Conservation (phyloP, 2,888 invertebrate genomes). For the Trissolcus japonicus region DNA sequence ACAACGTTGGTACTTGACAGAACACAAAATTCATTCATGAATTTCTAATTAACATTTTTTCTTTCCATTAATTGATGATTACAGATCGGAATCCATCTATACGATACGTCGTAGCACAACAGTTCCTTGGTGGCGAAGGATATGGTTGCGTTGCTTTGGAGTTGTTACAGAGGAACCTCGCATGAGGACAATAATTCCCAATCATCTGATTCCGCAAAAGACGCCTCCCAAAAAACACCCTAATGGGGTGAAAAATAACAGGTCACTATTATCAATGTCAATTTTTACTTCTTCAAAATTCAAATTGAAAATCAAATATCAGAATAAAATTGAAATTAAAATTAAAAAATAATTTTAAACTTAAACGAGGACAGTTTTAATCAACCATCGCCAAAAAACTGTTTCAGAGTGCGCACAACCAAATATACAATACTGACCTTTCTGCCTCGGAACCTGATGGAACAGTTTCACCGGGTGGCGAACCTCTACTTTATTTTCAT, state of each 20-base stretch:
- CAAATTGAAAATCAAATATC: too few species aligned
- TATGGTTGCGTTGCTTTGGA: constrained; percentile 75
- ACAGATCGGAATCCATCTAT: constrained; percentile 89
- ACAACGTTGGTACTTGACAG: too few species aligned
- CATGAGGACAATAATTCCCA: constrained; percentile 87
- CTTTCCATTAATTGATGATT: neutral
- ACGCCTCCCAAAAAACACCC: constrained; percentile 87
- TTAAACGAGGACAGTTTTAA: neutral
- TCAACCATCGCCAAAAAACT: neutral
- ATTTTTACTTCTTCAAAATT: too few species aligned
- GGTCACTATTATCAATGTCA: constrained; percentile 59
- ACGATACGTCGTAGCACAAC: constrained; percentile 87
- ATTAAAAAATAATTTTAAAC: neutral
- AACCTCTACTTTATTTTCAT: constrained; percentile 99
- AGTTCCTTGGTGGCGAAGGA: constrained; percentile 84
- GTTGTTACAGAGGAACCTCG: constrained; percentile 83
- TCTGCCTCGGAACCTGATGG: constrained; percentile 95
- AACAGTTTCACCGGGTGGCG: constrained; percentile 98
- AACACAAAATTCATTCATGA: too few species aligned
- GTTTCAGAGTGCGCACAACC: constrained; percentile 88
- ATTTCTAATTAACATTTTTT: too few species aligned
- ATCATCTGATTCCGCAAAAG: constrained; percentile 89
- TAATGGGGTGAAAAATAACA: constrained; percentile 88
- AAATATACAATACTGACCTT: constrained; percentile 96
- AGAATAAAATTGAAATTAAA: too few species aligned